Evolutionary conservation across 2,888 invertebrate species (phyloP), one percentile per base, ranked within the genome.

Genomic region (Eulithis testata): DNA sequence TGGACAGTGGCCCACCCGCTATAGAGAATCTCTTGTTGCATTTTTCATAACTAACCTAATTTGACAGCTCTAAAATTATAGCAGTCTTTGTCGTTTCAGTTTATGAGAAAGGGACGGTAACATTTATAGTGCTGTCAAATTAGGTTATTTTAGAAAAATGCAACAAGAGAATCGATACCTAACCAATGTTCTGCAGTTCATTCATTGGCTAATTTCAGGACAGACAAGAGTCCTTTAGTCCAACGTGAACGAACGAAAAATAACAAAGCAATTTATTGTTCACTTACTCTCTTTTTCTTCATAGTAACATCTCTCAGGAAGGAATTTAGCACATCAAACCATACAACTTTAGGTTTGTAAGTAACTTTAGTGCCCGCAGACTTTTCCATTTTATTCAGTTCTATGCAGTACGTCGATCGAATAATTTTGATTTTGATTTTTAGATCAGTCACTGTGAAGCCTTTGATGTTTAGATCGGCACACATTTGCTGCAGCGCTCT

Each of bases 381-480:
- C 27, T 62, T 62, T 43, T 50, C 31, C 27, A 62, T 62, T 37
- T 62, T 62, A 11, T 49, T 50, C 11, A 62, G 14, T 14, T 62
- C 61, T 11, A 55, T 45, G 21, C 53, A 62, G 50, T 62, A 62
- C 43, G 61, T 62, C 11, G 61, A 62, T 11, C 61, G 61, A 8
- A 62, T 40, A 8, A 44, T 47, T 36, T 62, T 62, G 0, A 62
- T 56, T 56, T 62, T 62, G 12, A 47, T 27, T 12, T 56, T 55
- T 3, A 62, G 43, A 44, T 62, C 61, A 2, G 44, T 43, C 1
- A 50, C 43, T 2, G 55, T 55, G 40, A 62, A 62, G 4, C 36
- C 55, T 50, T 55, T 21, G 11, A 62, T 56, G 31, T 43, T 27
- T 11, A 62, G n/a, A 14, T 53, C 40, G 9, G 53, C 36, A 12